These are phyloP conservation scores for Cartodere bifasciata DNA, from an alignment of 2,888 invertebrate species.

Conservation along the genomic window DNA sequence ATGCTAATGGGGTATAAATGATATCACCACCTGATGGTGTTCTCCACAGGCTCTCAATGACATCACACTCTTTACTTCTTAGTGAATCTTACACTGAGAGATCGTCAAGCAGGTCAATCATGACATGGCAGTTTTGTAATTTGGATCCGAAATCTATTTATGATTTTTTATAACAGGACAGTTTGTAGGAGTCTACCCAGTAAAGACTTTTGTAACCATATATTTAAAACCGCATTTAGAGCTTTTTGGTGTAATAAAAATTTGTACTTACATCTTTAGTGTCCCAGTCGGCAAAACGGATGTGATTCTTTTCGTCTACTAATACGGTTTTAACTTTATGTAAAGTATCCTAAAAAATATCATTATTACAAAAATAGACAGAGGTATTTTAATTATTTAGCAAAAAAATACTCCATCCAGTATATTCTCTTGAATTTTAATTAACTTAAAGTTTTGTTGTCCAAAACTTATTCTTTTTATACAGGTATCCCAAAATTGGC, in stretches of 20 bases:
- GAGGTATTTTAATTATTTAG: too few relatives aligned
- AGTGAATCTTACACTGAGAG: conserved; percentile 15
- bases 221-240: conserved; percentile 3
- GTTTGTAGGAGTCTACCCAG: background rate
- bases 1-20: conserved; percentile 26
- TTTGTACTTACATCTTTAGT: conserved; percentile 68
- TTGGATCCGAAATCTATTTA: conserved; percentile 1
- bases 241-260: conserved; percentile 5
- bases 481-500: too few relatives aligned
- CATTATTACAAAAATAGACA: too few relatives aligned
- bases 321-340: conserved; percentile 71
- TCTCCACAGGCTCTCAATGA: conserved; percentile 20
- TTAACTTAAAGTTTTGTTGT: too few relatives aligned
- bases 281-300: conserved; percentile 89
- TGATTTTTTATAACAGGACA: conserved; percentile 1
- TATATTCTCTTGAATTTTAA: too few relatives aligned
- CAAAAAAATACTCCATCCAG: too few relatives aligned
- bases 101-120: conserved; percentile 4
- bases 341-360: conserved; percentile 71
- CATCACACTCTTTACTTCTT: conserved; percentile 24
- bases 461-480: too few relatives aligned
- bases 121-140: conserved; percentile 9
- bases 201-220: background rate
- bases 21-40: conserved; percentile 28
- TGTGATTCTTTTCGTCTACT: conserved; percentile 81